Conservation (phyloP, 2,113 vertebrate species). For the Suncus etruscus region DNA sequence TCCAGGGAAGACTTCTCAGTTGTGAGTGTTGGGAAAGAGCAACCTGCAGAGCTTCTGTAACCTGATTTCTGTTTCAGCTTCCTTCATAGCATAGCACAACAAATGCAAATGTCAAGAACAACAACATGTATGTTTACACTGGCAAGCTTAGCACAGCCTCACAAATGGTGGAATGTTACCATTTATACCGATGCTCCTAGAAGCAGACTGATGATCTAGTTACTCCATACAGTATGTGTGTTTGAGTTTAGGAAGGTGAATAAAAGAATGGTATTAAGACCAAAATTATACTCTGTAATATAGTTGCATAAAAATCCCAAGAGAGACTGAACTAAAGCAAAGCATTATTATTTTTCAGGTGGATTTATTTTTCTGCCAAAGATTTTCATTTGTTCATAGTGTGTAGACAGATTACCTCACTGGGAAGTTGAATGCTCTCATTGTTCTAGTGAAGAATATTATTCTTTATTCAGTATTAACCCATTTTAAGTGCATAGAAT, state of each 20-base stretch:
- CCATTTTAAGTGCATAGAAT: background rate
- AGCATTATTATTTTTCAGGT: background rate
- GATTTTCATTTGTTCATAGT: slow-evolving; percentile 53
- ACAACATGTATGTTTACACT: slow-evolving; percentile 21
- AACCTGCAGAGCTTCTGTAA: slow-evolving; percentile 43
- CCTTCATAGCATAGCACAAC: background rate
- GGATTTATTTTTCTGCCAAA: slow-evolving; percentile 53
- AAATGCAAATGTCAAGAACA: slow-evolving; percentile 43
- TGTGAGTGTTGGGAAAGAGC: background rate
- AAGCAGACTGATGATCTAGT: slow-evolving; percentile 54
- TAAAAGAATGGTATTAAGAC: slow-evolving; percentile 73
- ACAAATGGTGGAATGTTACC: slow-evolving; percentile 53
- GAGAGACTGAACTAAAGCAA: slow-evolving; percentile 6
- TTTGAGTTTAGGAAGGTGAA: slow-evolving; percentile 61
- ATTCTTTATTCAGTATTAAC: slow-evolving; percentile 33
- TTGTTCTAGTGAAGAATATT: slow-evolving; percentile 49
- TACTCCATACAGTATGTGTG: background rate
- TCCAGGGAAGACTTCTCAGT: background rate
- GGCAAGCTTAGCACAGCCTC: slow-evolving; percentile 60
- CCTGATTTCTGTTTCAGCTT: slow-evolving; percentile 68
- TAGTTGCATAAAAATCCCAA: slow-evolving; percentile 8
- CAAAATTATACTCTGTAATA: slow-evolving; percentile 61
- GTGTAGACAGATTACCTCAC: slow-evolving; percentile 26
- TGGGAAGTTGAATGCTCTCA: slow-evolving; percentile 49
- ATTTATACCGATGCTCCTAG: slow-evolving; percentile 57